Evolutionary conservation across 2,113 vertebrate genomes (phyloP), one percentile per base, ranked within the genome.

Genomic region (Cheirogaleus medius): DNA sequence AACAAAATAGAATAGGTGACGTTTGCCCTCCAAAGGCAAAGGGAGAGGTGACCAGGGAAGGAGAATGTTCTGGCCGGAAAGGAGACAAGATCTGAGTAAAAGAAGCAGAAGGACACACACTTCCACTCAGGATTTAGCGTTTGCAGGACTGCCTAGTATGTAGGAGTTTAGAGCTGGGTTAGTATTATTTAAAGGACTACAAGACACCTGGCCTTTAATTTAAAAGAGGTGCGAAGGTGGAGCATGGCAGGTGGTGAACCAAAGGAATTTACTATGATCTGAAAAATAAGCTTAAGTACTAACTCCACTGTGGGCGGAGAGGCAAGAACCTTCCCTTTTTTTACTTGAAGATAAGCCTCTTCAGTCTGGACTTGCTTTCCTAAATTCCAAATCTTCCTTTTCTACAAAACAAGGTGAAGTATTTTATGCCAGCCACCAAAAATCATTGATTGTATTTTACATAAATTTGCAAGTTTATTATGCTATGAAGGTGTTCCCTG

Each of bases 171-270:
- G 64, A 68, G 20, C n/a, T 6, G 4, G 29, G 49, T 77, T 84
- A 77, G 25, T 47, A 76, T 69, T 94, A 77, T 82, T 89, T 77
- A 66, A 64, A 97, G 87, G 54, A 68, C 39, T 39, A 2, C 39
- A 76, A 71, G 21, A 17, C 17, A 5, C n/a, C 78, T 32, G 21
- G 27, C 52, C 18, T 94, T 84, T 73, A 86, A 76, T 81, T 96
- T 85, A 56, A 90, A 90, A 49, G 12, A 21, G 18, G 18, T 11
- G 1, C 83, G 54, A 56, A 54, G 27, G 20, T 80, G 21, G 47
- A 58, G 21, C 20, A 20, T 42, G 87, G 78, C 90, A 96, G 90
- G 90, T 78, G 84, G 49, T 47, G 54, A 93, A 83, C 78, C 83
- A 60, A 91, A 60, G 52, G 32, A 63, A 96, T 96, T 76, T 68